Base-by-base conservation (phyloP, 2,113 vertebrate species). In the Beaufortia kweichowensis region DNA sequence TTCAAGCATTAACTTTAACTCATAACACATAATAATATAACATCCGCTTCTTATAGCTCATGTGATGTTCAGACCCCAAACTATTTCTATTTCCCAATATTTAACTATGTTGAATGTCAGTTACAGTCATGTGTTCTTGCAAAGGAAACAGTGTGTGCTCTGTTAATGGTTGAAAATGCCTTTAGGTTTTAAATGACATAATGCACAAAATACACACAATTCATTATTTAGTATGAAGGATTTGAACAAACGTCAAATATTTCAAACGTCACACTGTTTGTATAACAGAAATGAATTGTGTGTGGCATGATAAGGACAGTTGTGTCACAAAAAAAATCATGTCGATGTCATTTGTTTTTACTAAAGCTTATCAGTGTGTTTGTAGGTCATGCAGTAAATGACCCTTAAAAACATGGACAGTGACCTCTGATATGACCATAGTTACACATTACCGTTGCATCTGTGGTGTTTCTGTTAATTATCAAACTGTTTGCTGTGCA, bases 401-500 rank as follows among this genome's bases (percentile, higher is more conserved):
- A 70, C 12, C 67, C 15, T 21, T 4, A 4, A 56, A 23, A 33
- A 35, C 67, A 35, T 35, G 29, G 29, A 23, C 17, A 69, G 4
- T 53, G 28, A 69, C 56, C 41, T 62, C 56, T 70, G 65, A 28
- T 56, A 60, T 70, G 59, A 61, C 26, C 39, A 19, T 11, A 39
- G 41, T 57, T 63, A 77, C 55, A 67, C 39, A 57, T 74, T 61
- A 74, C 19, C 33, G 7, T 41, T 56, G 35, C n/a, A 63, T 35
- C 28, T 33, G 19, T 15, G 3, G 12, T 11, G 15, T 62, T 23
- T 9, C 43, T 62, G 76, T 78, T 53, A 62, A 78, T 75, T 33
- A 81, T 81, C 75, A 75, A 75, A 41, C 63, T 19, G 67, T 53
- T 46, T 33, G 64, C 41, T 55, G 75, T 7, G 35, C 46, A 23